phyloP scores from a whole-genome alignment of 2,113 vertebrate genomes.

The Willisornis vidua region DNA sequence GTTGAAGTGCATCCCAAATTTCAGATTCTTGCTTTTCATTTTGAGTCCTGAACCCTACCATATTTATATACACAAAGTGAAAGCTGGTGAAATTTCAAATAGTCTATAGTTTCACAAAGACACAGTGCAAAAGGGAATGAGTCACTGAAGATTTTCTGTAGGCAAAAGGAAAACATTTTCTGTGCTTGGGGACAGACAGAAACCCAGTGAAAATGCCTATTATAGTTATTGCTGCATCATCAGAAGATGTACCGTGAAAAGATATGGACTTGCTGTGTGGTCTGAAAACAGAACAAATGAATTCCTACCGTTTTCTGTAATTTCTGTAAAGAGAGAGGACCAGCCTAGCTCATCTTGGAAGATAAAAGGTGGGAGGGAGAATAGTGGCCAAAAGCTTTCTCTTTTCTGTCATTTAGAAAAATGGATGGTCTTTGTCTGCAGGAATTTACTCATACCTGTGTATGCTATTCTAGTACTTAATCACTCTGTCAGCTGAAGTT shows the following conservation, averaged over 20 bases:
- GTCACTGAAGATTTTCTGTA: not conserved
- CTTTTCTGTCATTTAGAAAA: not conserved
- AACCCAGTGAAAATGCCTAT: not conserved
- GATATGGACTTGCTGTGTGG: not conserved
- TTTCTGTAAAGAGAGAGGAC: not conserved
- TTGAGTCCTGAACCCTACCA: not conserved
- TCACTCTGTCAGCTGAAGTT: constrained; percentile 1
- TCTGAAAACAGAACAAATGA: not conserved
- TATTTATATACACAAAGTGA: not conserved
- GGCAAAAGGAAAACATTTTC: not conserved
- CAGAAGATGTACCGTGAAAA: not conserved
- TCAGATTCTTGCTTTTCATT: not conserved
- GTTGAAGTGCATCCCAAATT: not conserved
- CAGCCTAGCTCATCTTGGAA: not conserved
- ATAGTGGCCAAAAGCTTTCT: not conserved
- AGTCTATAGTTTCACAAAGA: not conserved
- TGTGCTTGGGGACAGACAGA: not conserved
- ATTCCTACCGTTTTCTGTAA: not conserved
- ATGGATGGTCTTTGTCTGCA: not conserved
- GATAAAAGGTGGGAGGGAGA: not conserved
- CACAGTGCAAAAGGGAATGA: not conserved
- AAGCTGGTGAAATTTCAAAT: not conserved
- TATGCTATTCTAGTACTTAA: constrained; percentile 12
- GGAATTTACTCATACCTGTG: not conserved
- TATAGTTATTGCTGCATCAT: not conserved